A percentile compares a stretch with the other conserved stretches of the same genome.
Conservation (phyloP, 2,113 vertebrate genomes). For the Thalassoma bifasciatum region DNA sequence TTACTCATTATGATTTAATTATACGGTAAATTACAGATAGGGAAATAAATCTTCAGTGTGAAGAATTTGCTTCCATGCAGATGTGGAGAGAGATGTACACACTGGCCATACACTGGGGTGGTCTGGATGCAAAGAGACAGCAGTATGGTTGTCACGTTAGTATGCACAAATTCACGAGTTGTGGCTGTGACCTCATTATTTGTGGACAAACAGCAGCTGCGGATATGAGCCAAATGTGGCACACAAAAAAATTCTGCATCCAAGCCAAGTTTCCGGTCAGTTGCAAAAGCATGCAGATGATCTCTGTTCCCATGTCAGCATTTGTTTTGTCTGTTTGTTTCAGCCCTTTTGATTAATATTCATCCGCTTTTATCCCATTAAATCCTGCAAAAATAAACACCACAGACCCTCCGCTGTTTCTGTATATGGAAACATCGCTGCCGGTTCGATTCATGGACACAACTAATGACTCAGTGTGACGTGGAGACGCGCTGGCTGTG, state of each 20-base stretch:
- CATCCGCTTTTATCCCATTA: slow-evolving; percentile 9
- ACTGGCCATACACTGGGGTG: not conserved
- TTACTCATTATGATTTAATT: not conserved
- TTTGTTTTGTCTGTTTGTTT: slow-evolving; percentile 29
- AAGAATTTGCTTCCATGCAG: not conserved
- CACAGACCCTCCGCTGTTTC: slow-evolving; percentile 18
- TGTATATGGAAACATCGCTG: slow-evolving; percentile 59
- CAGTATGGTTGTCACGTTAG: slow-evolving; percentile 1
- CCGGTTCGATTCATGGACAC: slow-evolving; percentile 59
- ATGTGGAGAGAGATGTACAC: not conserved
- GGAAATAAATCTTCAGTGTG: not conserved
- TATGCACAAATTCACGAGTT: not conserved
- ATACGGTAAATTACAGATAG: not conserved
- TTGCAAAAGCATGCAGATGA: slow-evolving; percentile 5
- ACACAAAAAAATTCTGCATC: not conserved
- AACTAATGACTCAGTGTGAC: slow-evolving; percentile 68
- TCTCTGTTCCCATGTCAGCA: slow-evolving; percentile 30
- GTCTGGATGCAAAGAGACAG: slow-evolving; percentile 5
- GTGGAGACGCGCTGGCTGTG: slow-evolving; percentile 55
- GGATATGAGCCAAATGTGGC: slow-evolving; percentile 3
- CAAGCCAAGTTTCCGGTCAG: slow-evolving; percentile 2
- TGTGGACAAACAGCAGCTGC: slow-evolving; percentile 2
- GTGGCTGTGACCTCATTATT: slow-evolving; percentile 34
- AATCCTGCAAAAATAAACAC: slow-evolving; percentile 30
- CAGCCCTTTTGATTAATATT: slow-evolving; percentile 31